Evolutionary conservation across 2,888 invertebrate species (phyloP).

Genomic region (Eupithecia centaureata): DNA sequence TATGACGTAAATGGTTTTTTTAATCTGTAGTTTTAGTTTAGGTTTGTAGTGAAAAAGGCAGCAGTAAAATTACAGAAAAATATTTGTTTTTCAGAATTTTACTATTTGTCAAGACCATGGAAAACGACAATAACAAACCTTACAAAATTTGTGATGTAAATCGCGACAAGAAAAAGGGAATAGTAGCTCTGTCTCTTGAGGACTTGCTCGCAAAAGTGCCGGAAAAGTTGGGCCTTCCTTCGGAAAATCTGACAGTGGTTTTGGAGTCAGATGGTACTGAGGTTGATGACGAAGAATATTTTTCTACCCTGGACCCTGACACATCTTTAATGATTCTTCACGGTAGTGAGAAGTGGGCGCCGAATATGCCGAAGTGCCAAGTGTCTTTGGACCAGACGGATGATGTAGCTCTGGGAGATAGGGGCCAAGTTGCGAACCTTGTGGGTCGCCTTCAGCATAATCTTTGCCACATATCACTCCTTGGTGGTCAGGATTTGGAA

Average conservation of each 20-base stretch:
- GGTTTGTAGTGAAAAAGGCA: slow-evolving; percentile 8
- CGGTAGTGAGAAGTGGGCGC: slow-evolving; percentile 90
- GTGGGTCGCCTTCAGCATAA: slow-evolving; percentile 92
- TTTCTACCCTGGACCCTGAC: slow-evolving; percentile 94
- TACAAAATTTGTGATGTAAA: slow-evolving; percentile 92
- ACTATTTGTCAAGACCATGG: slow-evolving; percentile 69
- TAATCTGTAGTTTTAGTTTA: slow-evolving; percentile 31
- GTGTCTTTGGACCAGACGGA: slow-evolving; percentile 85
- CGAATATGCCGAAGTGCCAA: slow-evolving; percentile 85
- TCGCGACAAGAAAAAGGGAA: slow-evolving; percentile 91
- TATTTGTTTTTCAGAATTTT: slow-evolving; percentile 24
- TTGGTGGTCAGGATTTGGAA: slow-evolving; percentile 93
- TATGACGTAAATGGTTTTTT: slow-evolving; percentile 18
- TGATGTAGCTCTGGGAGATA: slow-evolving; percentile 78
- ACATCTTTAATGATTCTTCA: slow-evolving; percentile 93
- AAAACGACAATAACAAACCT: slow-evolving; percentile 85
- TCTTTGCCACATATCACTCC: slow-evolving; percentile 92
- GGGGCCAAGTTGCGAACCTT: slow-evolving; percentile 87
- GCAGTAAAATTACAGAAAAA: neutral
- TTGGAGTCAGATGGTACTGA: slow-evolving; percentile 97
- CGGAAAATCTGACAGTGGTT: slow-evolving; percentile 89
- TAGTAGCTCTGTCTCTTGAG: slow-evolving; percentile 91
- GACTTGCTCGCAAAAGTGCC: slow-evolving; percentile 90
- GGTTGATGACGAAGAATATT: slow-evolving; percentile 97
- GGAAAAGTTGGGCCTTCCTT: slow-evolving; percentile 87